These are phyloP conservation scores for Amazonetta brasiliensis DNA, from an alignment of 2,797 vertebrate species.

Conservation along the genomic window DNA sequence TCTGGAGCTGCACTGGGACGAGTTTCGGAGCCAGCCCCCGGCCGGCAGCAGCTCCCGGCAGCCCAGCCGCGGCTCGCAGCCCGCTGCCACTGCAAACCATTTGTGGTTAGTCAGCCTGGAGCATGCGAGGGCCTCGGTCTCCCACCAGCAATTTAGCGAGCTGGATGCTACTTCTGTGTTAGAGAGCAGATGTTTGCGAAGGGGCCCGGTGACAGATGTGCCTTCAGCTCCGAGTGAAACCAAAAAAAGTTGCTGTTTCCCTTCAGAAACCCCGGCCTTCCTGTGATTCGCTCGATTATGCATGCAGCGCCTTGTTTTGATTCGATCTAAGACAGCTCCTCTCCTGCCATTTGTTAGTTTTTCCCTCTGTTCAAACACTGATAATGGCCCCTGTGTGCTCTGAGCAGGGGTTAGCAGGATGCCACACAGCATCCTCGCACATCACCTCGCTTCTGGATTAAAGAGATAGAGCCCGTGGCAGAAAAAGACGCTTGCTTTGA, in stretches of 20 bases:
- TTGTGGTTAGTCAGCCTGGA: neutral
- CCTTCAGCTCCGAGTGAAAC: slow-evolving; percentile 16
- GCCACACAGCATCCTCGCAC: neutral
- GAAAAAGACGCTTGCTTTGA: neutral
- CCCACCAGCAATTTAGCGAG: slow-evolving; percentile 21
- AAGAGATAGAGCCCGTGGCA: neutral
- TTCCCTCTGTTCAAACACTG: neutral
- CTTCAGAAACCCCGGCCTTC: slow-evolving; percentile 69
- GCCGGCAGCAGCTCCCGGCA: neutral
- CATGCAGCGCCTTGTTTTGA: slow-evolving; percentile 30
- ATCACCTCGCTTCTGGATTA: neutral
- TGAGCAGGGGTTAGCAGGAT: neutral
- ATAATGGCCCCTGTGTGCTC: neutral
- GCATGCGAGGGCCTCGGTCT: neutral
- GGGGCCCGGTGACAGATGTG: slow-evolving; percentile 68
- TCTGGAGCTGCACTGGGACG: no score
- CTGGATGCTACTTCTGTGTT: slow-evolving; percentile 31
- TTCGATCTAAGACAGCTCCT: neutral
- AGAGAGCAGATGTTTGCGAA: slow-evolving; percentile 69
- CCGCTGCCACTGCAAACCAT: neutral
- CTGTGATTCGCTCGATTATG: slow-evolving; percentile 76
- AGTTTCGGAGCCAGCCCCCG: no score
- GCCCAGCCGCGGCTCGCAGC: neutral
- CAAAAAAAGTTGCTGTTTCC: slow-evolving; percentile 43
- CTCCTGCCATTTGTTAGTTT: neutral